A percentile compares a stretch with the other conserved stretches of the same genome.
Conservation (phyloP, 2,113 vertebrate species). For the Puma concolor region DNA sequence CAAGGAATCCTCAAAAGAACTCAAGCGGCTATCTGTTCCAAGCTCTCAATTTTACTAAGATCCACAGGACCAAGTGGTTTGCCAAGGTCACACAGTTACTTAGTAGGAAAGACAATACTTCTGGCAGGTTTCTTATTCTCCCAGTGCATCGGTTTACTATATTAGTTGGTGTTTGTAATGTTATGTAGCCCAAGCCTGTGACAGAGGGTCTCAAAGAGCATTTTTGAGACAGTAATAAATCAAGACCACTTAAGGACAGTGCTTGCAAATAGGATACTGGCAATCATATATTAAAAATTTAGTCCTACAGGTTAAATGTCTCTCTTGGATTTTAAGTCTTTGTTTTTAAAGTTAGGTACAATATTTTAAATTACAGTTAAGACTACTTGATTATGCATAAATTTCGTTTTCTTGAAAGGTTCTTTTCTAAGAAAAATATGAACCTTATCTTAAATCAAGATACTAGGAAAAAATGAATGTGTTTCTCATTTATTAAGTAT, state of each 20-base stretch:
- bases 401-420: constrained; percentile 23
- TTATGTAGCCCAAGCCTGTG: background rate
- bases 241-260: background rate
- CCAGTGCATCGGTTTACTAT: constrained; percentile 55
- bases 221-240: constrained; percentile 19
- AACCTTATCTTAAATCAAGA: constrained; percentile 32
- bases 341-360: constrained; percentile 32
- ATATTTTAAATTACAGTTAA: constrained; percentile 42
- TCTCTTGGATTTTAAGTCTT: constrained; percentile 1
- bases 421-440: constrained; percentile 53
- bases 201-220: constrained; percentile 24
- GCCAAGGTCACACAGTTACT: constrained; percentile 60
- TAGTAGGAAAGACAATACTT: constrained; percentile 66
- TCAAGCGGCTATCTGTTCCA: background rate
- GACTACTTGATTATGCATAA: background rate
- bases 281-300: background rate
- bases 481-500: constrained; percentile 48
- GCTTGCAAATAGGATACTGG: background rate
- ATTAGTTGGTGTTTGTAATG: constrained; percentile 21
- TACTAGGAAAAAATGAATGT: constrained; percentile 10
- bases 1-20: constrained; percentile 52
- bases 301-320: background rate
- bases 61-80: background rate
- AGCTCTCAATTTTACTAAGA: constrained; percentile 53
- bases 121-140: constrained; percentile 58